Evolutionary conservation across 30 jellyfish, hydroid and myxozoan genomes (phyloP).

Genomic region (Pseudorhiza aurosa): DNA sequence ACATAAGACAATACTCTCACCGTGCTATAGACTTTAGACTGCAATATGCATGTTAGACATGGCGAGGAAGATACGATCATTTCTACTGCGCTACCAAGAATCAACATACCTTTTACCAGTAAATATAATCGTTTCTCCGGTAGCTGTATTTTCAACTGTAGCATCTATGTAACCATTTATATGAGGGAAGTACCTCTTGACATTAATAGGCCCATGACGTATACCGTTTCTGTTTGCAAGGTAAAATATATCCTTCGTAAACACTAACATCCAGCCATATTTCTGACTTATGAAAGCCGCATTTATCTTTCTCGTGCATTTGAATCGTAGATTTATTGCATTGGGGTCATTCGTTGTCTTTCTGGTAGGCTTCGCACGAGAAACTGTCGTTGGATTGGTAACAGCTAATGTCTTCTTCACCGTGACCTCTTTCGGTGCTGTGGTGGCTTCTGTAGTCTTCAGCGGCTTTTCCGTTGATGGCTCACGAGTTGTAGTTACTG

Average conservation of each 20-base stretch:
- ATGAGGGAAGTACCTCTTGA: constrained; percentile 38
- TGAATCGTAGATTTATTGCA: constrained; percentile 24
- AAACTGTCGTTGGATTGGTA: neutral
- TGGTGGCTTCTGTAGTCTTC: neutral
- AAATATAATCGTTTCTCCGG: constrained; percentile 48
- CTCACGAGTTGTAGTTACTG: neutral
- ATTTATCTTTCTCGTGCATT: constrained; percentile 35
- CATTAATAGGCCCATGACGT: constrained; percentile 65
- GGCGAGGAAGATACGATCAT: too few species aligned
- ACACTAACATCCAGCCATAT: constrained; percentile 52
- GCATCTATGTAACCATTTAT: constrained; percentile 37
- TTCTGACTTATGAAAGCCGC: constrained; percentile 34
- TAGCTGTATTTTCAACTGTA: constrained; percentile 34
- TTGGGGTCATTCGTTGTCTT: constrained; percentile 21
- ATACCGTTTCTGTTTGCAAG: constrained; percentile 73
- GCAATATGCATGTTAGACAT: too few species aligned
- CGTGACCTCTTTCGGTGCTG: neutral
- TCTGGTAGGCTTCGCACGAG: neutral
- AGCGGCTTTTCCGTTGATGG: constrained; percentile 1
- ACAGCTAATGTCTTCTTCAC: constrained; percentile 11
- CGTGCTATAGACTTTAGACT: too few species aligned
- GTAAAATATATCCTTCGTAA: constrained; percentile 31
- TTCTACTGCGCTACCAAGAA: too few species aligned
- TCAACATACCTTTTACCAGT: constrained; percentile 45
- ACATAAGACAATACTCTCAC: too few species aligned